Evolutionary conservation across 2,888 invertebrate genomes (phyloP).

Genomic region (Panzeria rudis): DNA sequence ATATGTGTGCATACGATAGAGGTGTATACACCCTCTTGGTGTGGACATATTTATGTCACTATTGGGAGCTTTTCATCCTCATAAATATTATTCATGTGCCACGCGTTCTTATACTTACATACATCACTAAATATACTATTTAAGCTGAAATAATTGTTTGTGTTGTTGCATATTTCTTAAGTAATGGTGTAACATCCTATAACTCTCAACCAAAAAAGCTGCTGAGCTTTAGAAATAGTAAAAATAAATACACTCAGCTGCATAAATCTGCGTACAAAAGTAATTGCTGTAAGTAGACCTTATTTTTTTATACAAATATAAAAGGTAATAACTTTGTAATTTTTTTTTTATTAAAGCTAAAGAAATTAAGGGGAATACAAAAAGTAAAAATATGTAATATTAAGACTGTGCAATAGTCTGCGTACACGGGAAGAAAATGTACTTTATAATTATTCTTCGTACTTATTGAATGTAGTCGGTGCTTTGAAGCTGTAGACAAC

Average conservation of each 20-base stretch:
- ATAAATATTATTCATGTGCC: constrained; percentile 82
- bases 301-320: too few species aligned
- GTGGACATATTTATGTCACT: constrained; percentile 83
- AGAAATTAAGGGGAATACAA: too few species aligned
- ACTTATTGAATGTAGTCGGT: too few species aligned
- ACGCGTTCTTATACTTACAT: constrained; percentile 35
- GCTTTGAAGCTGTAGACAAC: too few species aligned
- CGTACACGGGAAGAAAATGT: too few species aligned
- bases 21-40: constrained; percentile 77
- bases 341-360: too few species aligned
- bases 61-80: constrained; percentile 82
- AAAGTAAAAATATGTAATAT: too few species aligned
- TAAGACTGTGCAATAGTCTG: too few species aligned
- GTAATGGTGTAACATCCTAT: constrained; percentile 2
- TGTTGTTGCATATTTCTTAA: constrained; percentile 33
- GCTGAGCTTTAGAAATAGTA: constrained; percentile 75
- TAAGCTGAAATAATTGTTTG: constrained; percentile 26
- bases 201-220: constrained; percentile 41
- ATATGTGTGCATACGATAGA: not conserved
- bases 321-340: too few species aligned
- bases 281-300: too few species aligned
- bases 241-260: not conserved
- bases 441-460: too few species aligned
- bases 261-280: too few species aligned
- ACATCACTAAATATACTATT: constrained; percentile 6